Base-by-base conservation (phyloP, 1,140 invertebrate genomes). In the Pantala flavescens region DNA sequence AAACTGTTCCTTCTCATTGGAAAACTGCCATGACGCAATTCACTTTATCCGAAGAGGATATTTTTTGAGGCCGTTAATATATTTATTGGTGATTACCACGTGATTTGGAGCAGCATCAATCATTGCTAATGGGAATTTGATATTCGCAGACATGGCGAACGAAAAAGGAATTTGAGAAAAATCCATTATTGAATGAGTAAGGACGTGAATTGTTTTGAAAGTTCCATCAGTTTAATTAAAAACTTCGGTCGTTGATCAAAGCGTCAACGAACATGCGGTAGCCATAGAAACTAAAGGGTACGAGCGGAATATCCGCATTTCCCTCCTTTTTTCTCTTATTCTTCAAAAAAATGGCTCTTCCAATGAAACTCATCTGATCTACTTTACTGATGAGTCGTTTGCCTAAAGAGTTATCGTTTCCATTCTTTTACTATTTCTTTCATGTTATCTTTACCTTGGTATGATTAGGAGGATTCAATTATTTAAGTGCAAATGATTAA, bases 111-210 rank as follows among this genome's bases (percentile, higher is more conserved):
- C 49, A 63, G 12, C 3, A 63, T 63, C 49, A 63, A 63, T 63
- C 49, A 63, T 63, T 63, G 49, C 49, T 63, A 63, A 63, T 63
- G 49, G 49, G 49, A 63, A 63, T 63, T 63, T 63, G 49, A 63
- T 63, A 63, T 63, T 63, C 49, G 49, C 49, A 63, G 49, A 21
- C 49, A 21, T 63, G 49, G 49, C 16, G n/a, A 3, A 19, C 49
- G 49, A 19, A 12, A 21, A 63, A 63, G 49, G 49, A 63, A 63
- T 63, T 63, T 12, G n/a, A 21, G 49, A 63, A 63, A 7, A 63
- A 63, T 63, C 49, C 49, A 63, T 63, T 63, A 63, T 63, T 63
- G 49, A 63, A 21, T 21, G 49, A 63, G 49, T 3, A 63, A 63
- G n/a, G 12, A 3, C 16, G 49, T 63, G 49, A 21, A 63, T 63